Percentiles rank a stretch among this genome's conserved stretches.
Conservation (phyloP, 30 jellyfish, hydroid and myxozoan genomes). For the Turritopsis dohrnii region DNA sequence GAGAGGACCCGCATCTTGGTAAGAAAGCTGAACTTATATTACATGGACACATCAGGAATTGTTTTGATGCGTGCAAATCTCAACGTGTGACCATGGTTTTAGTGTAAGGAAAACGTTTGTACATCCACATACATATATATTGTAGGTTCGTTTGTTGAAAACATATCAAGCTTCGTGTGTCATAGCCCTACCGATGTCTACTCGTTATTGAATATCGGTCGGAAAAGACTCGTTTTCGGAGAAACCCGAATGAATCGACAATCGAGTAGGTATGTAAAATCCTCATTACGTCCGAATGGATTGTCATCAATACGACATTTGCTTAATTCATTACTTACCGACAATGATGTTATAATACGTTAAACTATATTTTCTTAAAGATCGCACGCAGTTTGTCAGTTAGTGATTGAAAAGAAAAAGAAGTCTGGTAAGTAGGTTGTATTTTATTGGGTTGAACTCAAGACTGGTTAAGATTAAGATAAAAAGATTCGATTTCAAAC, state of each 20-base stretch:
- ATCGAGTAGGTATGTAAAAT: constrained; percentile 50
- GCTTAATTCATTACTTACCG: too few relatives aligned
- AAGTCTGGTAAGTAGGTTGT: not conserved
- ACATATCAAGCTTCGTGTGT: constrained; percentile 52
- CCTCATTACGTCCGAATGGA: too few relatives aligned
- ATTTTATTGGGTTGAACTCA: not conserved
- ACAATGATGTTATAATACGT: not conserved
- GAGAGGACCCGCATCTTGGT: constrained; percentile 67
- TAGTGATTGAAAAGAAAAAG: constrained; percentile 26
- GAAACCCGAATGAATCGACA: constrained; percentile 63
- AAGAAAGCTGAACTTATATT: too few relatives aligned
- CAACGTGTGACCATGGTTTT: too few relatives aligned
- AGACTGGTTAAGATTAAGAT: too few relatives aligned
- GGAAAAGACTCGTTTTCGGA: constrained; percentile 47
- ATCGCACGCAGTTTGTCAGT: constrained; percentile 61
- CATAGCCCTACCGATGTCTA: constrained; percentile 54
- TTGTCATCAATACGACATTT: too few relatives aligned
- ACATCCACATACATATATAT: not conserved
- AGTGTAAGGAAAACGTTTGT: too few relatives aligned
- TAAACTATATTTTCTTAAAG: not conserved
- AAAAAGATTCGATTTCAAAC: too few relatives aligned
- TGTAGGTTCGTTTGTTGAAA: constrained; percentile 63
- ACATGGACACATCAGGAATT: too few relatives aligned
- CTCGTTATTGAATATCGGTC: constrained; percentile 49
- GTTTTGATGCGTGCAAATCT: too few relatives aligned